A percentile compares a stretch with the other conserved stretches of the same genome.
phyloP scores from a whole-genome alignment of 1,140 invertebrate species.

The Eumaeus atala region DNA sequence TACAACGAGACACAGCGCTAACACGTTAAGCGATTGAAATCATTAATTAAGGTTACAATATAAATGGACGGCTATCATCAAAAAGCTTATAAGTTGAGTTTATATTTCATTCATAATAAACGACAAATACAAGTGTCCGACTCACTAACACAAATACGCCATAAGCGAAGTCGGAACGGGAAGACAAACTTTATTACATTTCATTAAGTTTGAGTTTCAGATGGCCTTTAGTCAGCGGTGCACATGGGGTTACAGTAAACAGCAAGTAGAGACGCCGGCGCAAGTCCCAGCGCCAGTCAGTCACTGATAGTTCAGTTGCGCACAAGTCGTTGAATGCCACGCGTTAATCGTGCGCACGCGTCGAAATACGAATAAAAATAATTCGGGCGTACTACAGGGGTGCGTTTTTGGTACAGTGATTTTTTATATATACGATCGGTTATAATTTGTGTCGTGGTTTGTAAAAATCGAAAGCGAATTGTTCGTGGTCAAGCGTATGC shows the following conservation, averaged over 20 bases:
- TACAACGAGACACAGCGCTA: conserved; percentile 40
- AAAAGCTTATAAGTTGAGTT: conserved; percentile 62
- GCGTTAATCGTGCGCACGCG: conserved; percentile 47
- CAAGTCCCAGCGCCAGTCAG: conserved; percentile 46
- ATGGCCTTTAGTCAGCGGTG: conserved; percentile 42
- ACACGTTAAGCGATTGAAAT: conserved; percentile 52
- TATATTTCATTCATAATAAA: conserved; percentile 69
- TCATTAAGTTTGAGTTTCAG: conserved; percentile 28
- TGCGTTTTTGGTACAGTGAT: conserved; percentile 45
- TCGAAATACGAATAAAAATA: conserved; percentile 48
- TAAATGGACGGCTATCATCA: conserved; percentile 51
- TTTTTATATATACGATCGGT: conserved; percentile 24
- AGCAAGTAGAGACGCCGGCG: conserved; percentile 54
- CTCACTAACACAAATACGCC: conserved; percentile 67
- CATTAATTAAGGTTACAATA: conserved; percentile 69
- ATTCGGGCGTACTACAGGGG: conserved; percentile 44
- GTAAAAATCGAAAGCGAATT: conserved; percentile 33
- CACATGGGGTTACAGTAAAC: conserved; percentile 67
- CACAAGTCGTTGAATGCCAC: conserved; percentile 50
- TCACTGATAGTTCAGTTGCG: conserved; percentile 50
- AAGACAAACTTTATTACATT: conserved; percentile 22
- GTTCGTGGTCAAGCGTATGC: conserved; percentile 39
- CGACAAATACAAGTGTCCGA: conserved; percentile 66
- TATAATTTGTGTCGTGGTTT: conserved; percentile 35
- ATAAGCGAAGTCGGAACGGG: conserved; percentile 15